Conservation (phyloP, 2,113 vertebrate species). For the Ptychochromis oligacanthus region DNA sequence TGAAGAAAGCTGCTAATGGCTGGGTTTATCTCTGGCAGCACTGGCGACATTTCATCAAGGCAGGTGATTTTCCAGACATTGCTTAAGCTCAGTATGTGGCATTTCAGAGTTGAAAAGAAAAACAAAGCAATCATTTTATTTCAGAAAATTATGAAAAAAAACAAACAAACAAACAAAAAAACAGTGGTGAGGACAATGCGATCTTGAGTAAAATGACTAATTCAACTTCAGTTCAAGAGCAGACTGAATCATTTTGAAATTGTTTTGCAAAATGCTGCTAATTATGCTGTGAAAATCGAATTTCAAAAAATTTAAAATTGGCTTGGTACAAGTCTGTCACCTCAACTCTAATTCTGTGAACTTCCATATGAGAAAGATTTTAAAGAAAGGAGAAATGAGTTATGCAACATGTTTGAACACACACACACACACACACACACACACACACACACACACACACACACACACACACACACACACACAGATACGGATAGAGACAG, state of each 20-base stretch:
- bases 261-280: constrained; percentile 2
- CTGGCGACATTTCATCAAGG: constrained; percentile 72
- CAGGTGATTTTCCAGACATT: constrained; percentile 63
- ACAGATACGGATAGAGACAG: constrained; percentile 47
- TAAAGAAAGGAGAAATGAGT: background rate
- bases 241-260: constrained; percentile 38
- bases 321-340: background rate
- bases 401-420: constrained; percentile 15
- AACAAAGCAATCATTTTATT: constrained; percentile 25
- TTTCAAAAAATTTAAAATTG: background rate
- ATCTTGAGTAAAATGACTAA: constrained; percentile 24
- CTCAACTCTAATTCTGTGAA: background rate
- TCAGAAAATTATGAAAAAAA: constrained; percentile 33
- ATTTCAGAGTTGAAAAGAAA: constrained; percentile 15
- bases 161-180: too few species aligned
- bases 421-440: constrained; percentile 7
- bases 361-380: constrained; percentile 8
- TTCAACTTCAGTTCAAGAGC: constrained; percentile 25
- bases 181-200: background rate
- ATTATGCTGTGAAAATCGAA: constrained; percentile 18
- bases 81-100: constrained; percentile 41
- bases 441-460: constrained; percentile 20
- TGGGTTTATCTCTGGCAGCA: constrained; percentile 63
- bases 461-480: constrained; percentile 5
- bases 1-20: constrained; percentile 80